A percentile compares a stretch with the other conserved stretches of the same genome.
Evolutionary conservation across 2,797 vertebrate species (phyloP).

Genomic region (Crocidura indochinensis): DNA sequence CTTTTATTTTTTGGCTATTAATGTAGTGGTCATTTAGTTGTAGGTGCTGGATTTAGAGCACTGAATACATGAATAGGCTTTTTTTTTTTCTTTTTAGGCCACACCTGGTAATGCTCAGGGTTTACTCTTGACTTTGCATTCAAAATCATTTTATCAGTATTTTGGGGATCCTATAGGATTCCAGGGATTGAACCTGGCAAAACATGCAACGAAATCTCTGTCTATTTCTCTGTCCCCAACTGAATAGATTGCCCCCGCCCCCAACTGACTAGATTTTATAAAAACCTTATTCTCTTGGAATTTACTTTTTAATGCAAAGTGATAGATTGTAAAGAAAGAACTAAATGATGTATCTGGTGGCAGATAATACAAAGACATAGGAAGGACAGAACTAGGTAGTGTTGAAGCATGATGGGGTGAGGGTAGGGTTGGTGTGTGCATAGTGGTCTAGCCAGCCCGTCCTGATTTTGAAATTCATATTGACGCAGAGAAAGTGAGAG

Average conservation of each 20-base stretch:
- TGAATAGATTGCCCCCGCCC: too few relatives aligned
- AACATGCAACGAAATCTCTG: too few relatives aligned
- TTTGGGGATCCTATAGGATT: too few relatives aligned
- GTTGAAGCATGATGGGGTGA: background rate
- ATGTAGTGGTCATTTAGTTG: background rate
- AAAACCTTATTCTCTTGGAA: background rate
- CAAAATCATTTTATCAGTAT: too few relatives aligned
- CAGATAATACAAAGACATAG: constrained; percentile 2
- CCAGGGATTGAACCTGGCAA: too few relatives aligned
- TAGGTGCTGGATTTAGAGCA: background rate
- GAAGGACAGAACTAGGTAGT: background rate
- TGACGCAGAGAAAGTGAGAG: constrained; percentile 24
- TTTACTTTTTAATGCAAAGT: constrained; percentile 21
- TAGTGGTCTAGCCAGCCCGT: constrained; percentile 3
- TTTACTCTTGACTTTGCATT: too few relatives aligned
- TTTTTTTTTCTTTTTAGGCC: too few relatives aligned
- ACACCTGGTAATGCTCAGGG: too few relatives aligned
- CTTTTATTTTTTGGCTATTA: background rate
- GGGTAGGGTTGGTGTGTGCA: too few relatives aligned
- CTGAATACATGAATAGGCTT: background rate
- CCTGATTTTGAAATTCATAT: constrained; percentile 1
- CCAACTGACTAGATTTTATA: background rate
- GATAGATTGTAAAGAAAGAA: background rate
- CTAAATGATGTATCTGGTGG: background rate
- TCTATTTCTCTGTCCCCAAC: too few relatives aligned